Evolutionary conservation across 2,797 vertebrate genomes (phyloP).

Genomic region (Cynodonichthys magdalenae): DNA sequence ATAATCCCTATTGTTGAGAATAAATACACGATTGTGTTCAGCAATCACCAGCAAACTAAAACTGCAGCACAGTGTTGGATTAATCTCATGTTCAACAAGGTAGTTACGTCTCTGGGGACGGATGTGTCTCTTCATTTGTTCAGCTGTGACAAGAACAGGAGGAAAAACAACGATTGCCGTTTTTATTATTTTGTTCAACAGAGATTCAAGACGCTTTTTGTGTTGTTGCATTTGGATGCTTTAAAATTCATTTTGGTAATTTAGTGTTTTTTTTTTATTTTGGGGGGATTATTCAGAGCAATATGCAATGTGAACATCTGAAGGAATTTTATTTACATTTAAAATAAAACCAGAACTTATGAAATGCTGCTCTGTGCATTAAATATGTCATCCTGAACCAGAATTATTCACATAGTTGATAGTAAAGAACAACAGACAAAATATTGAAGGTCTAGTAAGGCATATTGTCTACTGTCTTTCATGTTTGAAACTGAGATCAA

Average conservation of each 20-base stretch:
- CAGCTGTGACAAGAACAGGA: slow-evolving; percentile 50
- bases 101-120: slow-evolving; percentile 51
- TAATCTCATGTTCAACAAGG: slow-evolving; percentile 70
- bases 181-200: slow-evolving; percentile 16
- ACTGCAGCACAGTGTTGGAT: slow-evolving; percentile 50
- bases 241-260: neutral
- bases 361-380: neutral
- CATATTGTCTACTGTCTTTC: too few relatives aligned
- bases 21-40: slow-evolving; percentile 38
- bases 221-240: slow-evolving; percentile 2
- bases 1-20: slow-evolving; percentile 38
- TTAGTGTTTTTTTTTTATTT: neutral
- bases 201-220: neutral
- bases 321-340: slow-evolving; percentile 1
- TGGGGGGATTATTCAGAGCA: neutral
- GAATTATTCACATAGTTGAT: neutral
- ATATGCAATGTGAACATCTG: neutral
- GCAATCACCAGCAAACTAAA: slow-evolving; percentile 44
- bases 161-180: slow-evolving; percentile 37
- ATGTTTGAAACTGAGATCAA: too few relatives aligned
- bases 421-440: neutral
- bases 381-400: neutral
- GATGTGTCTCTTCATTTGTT: slow-evolving; percentile 63
- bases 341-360: neutral
- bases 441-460: neutral